Conservation (phyloP, 2,113 vertebrate species). For the Cynoglossus semilaevis region DNA sequence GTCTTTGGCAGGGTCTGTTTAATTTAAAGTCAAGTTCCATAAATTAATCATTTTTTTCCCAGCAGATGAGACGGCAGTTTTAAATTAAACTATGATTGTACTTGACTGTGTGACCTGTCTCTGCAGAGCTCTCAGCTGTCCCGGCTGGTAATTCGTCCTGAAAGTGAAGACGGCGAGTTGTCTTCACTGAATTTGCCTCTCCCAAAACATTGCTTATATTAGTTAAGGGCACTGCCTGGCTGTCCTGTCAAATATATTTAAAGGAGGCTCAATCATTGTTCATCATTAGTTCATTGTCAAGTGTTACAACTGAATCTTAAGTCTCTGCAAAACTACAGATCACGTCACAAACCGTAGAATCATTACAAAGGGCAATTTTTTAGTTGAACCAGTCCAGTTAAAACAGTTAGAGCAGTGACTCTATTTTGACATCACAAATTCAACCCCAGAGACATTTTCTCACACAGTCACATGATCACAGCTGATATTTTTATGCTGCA, state of each 20-base stretch:
- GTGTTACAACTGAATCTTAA: too few relatives aligned
- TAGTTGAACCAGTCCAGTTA: too few relatives aligned
- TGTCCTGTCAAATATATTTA: conserved; percentile 75
- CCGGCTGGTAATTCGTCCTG: conserved; percentile 74
- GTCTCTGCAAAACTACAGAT: too few relatives aligned
- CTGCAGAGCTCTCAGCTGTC: conserved; percentile 55
- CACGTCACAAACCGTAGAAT: too few relatives aligned
- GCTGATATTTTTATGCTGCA: too few relatives aligned
- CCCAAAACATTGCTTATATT: conserved; percentile 79
- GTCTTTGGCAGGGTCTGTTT: conserved; percentile 71
- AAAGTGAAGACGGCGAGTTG: conserved; percentile 68
- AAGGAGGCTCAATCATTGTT: not conserved
- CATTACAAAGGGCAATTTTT: too few relatives aligned
- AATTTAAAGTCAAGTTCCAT: conserved; percentile 15
- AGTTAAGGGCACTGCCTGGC: conserved; percentile 82
- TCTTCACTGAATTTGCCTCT: conserved; percentile 63
- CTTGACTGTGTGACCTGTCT: conserved; percentile 71
- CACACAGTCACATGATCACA: too few relatives aligned
- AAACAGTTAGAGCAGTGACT: too few relatives aligned
- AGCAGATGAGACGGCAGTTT: not conserved
- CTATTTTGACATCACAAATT: too few relatives aligned
- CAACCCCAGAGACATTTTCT: too few relatives aligned
- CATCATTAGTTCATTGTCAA: not conserved
- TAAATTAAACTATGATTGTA: not conserved
- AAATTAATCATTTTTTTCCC: conserved; percentile 13